Conservation (phyloP, 2,888 invertebrate genomes). For the Lapara coniferarum region DNA sequence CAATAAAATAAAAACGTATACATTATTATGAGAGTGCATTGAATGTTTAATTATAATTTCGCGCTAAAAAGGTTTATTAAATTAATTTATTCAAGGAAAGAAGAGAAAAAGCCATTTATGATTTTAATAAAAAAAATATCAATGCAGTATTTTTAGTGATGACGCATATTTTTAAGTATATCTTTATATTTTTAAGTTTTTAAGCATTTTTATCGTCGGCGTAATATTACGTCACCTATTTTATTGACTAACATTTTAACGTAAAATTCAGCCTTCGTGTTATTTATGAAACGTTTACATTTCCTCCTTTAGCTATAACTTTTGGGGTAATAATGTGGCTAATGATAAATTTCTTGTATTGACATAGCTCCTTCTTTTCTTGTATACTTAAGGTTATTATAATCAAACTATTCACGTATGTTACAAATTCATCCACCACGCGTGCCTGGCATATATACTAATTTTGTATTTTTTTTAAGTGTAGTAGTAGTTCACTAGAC, state of each 20-base stretch:
- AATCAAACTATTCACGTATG: background rate
- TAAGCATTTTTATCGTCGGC: background rate
- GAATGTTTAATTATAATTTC: background rate
- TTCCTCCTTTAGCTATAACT: background rate
- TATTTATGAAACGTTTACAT: background rate
- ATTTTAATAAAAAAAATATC: background rate
- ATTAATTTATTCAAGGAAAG: background rate
- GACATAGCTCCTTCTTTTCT: constrained; percentile 10
- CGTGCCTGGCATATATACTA: constrained; percentile 69
- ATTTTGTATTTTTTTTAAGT: constrained; percentile 38
- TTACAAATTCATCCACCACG: constrained; percentile 49
- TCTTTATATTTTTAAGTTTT: background rate
- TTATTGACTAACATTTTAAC: background rate
- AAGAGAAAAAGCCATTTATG: constrained; percentile 9
- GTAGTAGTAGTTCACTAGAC: constrained; percentile 35
- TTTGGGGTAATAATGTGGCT: background rate
- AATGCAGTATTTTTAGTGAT: constrained; percentile 15
- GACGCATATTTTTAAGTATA: background rate
- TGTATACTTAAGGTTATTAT: constrained; percentile 8
- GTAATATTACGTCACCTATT: background rate
- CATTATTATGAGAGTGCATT: constrained; percentile 14
- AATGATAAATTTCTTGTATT: background rate
- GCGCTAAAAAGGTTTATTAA: background rate
- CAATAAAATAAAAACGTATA: background rate
- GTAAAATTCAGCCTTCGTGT: background rate